These are phyloP conservation scores for Oxystoma pomonae DNA, from an alignment of 2,888 invertebrate species.

Conservation along the genomic window DNA sequence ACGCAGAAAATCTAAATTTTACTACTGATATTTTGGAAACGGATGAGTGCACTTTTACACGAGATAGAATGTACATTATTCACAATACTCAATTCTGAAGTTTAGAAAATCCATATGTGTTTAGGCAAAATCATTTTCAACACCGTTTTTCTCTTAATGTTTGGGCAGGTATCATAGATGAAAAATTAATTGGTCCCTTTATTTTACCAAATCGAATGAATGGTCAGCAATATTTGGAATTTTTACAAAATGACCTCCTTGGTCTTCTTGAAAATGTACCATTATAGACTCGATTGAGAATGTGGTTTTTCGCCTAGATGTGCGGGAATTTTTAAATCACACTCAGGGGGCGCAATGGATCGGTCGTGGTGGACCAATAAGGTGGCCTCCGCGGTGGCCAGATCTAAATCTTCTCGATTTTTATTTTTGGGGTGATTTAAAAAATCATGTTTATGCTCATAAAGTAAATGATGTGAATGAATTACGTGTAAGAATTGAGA, in stretches of 20 bases:
- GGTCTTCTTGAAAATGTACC: too few relatives aligned
- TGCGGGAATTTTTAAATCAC: neutral
- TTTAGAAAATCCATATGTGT: too few relatives aligned
- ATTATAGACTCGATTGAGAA: neutral
- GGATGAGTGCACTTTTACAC: too few relatives aligned
- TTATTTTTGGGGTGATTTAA: neutral
- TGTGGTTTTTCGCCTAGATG: constrained; percentile 1
- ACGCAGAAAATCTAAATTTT: too few relatives aligned
- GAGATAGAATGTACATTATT: too few relatives aligned
- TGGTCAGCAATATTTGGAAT: constrained; percentile 7
- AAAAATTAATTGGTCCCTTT: constrained; percentile 17
- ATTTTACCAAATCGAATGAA: constrained; percentile 4
- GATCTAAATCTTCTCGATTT: neutral
- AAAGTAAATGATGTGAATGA: too few relatives aligned
- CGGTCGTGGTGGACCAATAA: neutral
- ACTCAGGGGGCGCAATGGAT: neutral
- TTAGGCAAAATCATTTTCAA: too few relatives aligned
- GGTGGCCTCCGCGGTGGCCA: neutral
- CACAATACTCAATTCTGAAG: too few relatives aligned
- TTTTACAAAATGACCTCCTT: neutral
- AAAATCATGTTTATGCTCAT: too few relatives aligned
- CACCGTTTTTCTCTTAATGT: neutral
- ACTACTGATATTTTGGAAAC: too few relatives aligned
- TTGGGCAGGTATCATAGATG: constrained; percentile 19
- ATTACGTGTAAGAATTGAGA: too few relatives aligned